Evolutionary conservation across 2,797 vertebrate species (phyloP).

Genomic region (Semaprochilodus insignis): DNA sequence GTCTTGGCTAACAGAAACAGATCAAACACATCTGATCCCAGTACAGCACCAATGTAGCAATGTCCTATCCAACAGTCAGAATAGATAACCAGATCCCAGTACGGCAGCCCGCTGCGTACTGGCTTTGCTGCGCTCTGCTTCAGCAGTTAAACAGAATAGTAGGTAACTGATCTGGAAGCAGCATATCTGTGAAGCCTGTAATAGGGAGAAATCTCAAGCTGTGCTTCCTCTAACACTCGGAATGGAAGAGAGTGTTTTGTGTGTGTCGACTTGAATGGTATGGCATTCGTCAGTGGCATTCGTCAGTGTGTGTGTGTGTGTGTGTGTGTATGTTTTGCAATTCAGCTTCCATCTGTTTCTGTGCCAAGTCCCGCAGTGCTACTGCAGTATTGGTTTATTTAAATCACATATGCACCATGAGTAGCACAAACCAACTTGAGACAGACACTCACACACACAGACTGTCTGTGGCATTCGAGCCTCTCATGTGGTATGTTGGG

Average conservation of each 20-base stretch:
- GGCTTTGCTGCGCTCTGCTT: not conserved
- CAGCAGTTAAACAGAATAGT: not conserved
- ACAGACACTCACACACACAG: not conserved
- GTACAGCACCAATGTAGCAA: no score
- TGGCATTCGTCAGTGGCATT: no score
- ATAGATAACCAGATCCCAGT: not conserved
- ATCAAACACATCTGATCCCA: no score
- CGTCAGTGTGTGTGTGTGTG: conserved; percentile 20
- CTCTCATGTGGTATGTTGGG: conserved; percentile 5
- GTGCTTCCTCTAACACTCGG: not conserved
- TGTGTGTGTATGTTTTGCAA: not conserved
- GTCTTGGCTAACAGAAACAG: no score
- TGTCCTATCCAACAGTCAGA: no score
- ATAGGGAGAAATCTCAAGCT: conserved; percentile 7
- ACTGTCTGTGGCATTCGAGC: not conserved
- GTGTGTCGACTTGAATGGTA: not conserved
- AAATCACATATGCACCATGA: conserved; percentile 15
- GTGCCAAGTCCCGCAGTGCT: conserved; percentile 9
- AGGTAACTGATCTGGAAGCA: not conserved
- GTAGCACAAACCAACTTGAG: not conserved
- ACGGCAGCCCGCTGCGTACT: no score
- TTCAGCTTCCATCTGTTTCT: conserved; percentile 7
- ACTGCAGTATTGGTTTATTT: conserved; percentile 20
- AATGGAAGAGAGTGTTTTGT: not conserved
- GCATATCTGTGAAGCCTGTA: not conserved